A percentile compares a stretch with the other conserved stretches of the same genome.
phyloP scores from a whole-genome alignment of 2,113 vertebrate species.

The pig (Sus scrofa) region DNA sequence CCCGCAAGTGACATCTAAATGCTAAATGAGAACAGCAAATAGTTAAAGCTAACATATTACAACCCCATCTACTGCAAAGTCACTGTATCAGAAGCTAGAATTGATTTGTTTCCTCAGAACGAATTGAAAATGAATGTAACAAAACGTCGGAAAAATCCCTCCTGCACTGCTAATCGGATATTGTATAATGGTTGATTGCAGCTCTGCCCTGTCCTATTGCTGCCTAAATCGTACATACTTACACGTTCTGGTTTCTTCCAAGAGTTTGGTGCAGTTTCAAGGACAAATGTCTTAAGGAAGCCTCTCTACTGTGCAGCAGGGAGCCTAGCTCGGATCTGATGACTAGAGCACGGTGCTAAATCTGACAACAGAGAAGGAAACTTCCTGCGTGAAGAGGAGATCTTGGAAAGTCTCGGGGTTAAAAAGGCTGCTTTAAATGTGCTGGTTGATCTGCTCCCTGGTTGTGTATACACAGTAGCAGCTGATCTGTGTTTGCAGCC shows the following conservation, averaged over 20 bases:
- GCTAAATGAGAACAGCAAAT: constrained; percentile 86
- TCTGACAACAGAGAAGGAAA: constrained; percentile 88
- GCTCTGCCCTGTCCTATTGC: constrained; percentile 88
- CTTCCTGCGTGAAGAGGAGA: constrained; percentile 89
- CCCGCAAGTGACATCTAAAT: constrained; percentile 75
- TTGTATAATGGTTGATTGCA: constrained; percentile 90
- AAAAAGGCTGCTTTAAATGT: constrained; percentile 89
- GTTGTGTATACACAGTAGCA: constrained; percentile 90
- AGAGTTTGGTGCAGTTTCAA: constrained; percentile 99
- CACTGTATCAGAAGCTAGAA: constrained; percentile 91
- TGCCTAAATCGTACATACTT: constrained; percentile 94
- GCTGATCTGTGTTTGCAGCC: constrained; percentile 94
- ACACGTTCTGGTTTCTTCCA: constrained; percentile 97
- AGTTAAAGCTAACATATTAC: constrained; percentile 90
- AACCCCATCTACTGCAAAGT: constrained; percentile 91
- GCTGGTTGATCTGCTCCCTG: constrained; percentile 89
- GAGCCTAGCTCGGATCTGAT: constrained; percentile 91
- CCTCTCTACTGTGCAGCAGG: constrained; percentile 93
- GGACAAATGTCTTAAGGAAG: constrained; percentile 96
- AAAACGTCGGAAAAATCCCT: constrained; percentile 84
- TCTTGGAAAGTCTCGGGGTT: constrained; percentile 90
- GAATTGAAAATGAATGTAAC: constrained; percentile 90
- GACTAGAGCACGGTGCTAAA: constrained; percentile 88
- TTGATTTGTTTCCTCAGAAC: constrained; percentile 90
- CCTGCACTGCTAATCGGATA: constrained; percentile 86